phyloP scores from a whole-genome alignment of 2,888 invertebrate species.

The Troides helena region DNA sequence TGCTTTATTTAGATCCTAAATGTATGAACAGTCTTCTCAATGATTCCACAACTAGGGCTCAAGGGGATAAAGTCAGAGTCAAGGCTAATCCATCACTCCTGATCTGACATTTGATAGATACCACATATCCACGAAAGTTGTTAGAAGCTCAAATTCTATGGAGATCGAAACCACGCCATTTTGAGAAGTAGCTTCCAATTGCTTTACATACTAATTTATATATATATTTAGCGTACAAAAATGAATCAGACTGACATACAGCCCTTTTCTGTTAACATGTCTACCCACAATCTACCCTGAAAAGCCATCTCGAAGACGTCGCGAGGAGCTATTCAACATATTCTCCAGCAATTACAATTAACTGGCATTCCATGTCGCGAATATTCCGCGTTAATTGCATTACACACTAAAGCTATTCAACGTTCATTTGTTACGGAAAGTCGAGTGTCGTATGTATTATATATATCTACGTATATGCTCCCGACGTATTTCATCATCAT shows the following conservation, averaged over 20 bases:
- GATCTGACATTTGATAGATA: too few relatives aligned
- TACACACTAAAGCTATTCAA: neutral
- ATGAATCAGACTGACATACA: neutral
- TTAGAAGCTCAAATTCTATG: too few relatives aligned
- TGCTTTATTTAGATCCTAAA: too few relatives aligned
- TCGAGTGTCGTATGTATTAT: neutral
- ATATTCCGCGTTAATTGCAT: slow-evolving; percentile 11
- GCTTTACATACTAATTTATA: too few relatives aligned
- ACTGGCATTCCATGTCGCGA: slow-evolving; percentile 6
- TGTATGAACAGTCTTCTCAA: too few relatives aligned
- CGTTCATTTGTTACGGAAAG: slow-evolving; percentile 1
- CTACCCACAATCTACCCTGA: neutral
- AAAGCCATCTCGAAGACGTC: neutral
- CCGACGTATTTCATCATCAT: neutral
- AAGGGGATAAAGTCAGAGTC: too few relatives aligned
- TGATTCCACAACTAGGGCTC: too few relatives aligned
- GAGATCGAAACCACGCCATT: too few relatives aligned
- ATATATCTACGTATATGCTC: neutral
- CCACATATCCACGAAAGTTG: too few relatives aligned
- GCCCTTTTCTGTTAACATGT: neutral
- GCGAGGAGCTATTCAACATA: slow-evolving; percentile 2
- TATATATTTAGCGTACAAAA: too few relatives aligned
- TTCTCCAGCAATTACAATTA: slow-evolving; percentile 5
- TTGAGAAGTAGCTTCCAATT: too few relatives aligned
- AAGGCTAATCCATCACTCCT: too few relatives aligned